Percentiles rank a stretch among this genome's conserved stretches.
phyloP scores from a whole-genome alignment of 2,113 vertebrate genomes.

The Chloropsis hardwickii region DNA sequence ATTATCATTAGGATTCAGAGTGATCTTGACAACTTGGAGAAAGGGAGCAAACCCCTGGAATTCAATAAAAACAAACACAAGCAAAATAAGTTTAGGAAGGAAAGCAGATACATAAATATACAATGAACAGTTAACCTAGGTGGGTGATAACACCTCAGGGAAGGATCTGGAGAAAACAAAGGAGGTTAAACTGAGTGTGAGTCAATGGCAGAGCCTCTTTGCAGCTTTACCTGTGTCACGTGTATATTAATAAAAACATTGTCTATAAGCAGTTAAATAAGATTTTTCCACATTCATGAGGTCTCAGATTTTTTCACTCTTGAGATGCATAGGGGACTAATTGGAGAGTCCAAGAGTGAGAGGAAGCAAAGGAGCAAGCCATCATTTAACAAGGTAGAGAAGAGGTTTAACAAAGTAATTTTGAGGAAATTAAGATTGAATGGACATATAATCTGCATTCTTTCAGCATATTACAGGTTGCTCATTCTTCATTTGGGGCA shows the following conservation, averaged over 20 bases:
- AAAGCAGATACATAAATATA: not conserved
- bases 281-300: not conserved
- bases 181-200: not conserved
- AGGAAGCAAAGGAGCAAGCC: not conserved
- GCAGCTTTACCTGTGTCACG: not conserved
- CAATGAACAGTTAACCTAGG: not conserved
- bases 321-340: not conserved
- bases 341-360: not conserved
- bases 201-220: not conserved
- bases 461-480: not conserved
- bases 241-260: not conserved
- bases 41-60: not conserved
- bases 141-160: not conserved
- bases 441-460: not conserved
- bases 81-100: not conserved
- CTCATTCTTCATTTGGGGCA: not conserved
- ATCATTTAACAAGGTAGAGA: not conserved
- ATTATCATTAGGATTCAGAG: not conserved
- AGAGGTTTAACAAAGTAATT: not conserved
- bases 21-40: not conserved
- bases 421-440: not conserved
- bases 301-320: not conserved
- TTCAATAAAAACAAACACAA: not conserved
- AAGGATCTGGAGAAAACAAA: not conserved
- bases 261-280: not conserved